A percentile compares a stretch with the other conserved stretches of the same genome.
These are phyloP conservation scores for Tyria jacobaeae DNA, from an alignment of 2,888 invertebrate genomes.

Conservation along the genomic window DNA sequence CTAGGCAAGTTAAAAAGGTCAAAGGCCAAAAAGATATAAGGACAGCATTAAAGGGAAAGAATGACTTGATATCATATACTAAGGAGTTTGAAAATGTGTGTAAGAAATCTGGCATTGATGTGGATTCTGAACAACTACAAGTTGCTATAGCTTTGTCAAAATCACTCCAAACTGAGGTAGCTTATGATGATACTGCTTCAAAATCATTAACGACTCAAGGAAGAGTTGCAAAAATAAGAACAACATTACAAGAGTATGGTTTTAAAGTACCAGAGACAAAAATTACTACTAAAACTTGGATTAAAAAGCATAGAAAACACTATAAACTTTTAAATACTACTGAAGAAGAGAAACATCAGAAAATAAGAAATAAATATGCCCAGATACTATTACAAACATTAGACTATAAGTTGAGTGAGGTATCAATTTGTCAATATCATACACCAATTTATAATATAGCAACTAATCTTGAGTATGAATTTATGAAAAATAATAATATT, in stretches of 20 bases:
- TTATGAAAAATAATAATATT: conserved; percentile 60
- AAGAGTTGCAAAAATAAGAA: conserved; percentile 73
- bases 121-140: conserved; percentile 89
- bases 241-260: conserved; percentile 88
- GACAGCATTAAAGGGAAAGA: conserved; percentile 66
- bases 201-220: conserved; percentile 59
- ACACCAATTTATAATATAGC: conserved; percentile 59
- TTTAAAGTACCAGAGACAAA: conserved; percentile 80
- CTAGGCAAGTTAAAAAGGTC: conserved; percentile 59
- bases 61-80: conserved; percentile 72
- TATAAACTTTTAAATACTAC: conserved; percentile 67
- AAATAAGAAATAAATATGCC: conserved; percentile 69
- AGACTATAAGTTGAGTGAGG: conserved; percentile 26
- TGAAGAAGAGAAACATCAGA: conserved; percentile 66
- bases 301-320: conserved; percentile 58
- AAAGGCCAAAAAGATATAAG: conserved; percentile 78
- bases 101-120: conserved; percentile 78
- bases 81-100: conserved; percentile 78
- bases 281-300: conserved; percentile 51
- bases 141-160: conserved; percentile 89
- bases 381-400: conserved; percentile 66
- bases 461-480: conserved; percentile 63
- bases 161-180: conserved; percentile 71
- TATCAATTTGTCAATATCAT: conserved; percentile 24
- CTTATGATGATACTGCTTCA: conserved; percentile 30